Conservation (phyloP, 2,113 vertebrate genomes). For the Urocolius indicus region DNA sequence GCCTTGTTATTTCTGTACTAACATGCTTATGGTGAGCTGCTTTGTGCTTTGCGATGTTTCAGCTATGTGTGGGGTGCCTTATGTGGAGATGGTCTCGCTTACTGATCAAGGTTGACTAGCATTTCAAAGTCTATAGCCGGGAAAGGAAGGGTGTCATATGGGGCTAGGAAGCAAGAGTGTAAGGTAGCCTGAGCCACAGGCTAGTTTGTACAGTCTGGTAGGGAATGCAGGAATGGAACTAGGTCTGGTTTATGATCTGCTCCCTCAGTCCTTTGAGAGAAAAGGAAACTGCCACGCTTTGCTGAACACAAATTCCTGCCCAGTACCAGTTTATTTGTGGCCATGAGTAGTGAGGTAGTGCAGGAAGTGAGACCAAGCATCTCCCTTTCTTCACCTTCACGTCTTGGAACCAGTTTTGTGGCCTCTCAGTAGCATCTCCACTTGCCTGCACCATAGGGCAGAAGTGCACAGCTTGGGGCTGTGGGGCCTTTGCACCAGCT, state of each 20-base stretch:
- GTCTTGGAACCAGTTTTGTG: neutral
- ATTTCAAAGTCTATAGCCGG: accelerated
- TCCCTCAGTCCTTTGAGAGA: neutral
- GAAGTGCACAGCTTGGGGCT: neutral
- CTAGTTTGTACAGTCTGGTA: neutral
- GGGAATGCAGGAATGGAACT: neutral
- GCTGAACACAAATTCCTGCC: neutral
- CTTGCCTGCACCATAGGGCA: neutral
- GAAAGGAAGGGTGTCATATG: neutral
- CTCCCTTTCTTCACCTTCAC: neutral
- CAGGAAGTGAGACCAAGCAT: neutral
- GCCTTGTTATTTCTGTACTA: neutral
- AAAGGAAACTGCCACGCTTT: neutral
- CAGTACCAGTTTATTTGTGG: neutral
- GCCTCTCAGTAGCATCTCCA: neutral
- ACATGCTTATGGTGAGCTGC: neutral
- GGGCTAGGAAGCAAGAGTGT: neutral
- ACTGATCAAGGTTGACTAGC: neutral
- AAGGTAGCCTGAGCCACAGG: neutral
- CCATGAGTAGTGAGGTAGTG: neutral
- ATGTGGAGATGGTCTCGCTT: neutral
- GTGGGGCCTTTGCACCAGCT: neutral
- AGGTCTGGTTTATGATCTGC: neutral
- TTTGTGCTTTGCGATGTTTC: neutral
- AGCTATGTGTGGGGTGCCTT: neutral